These are phyloP conservation scores for Platycercus adscitus DNA, from an alignment of 2,113 vertebrate species.

Conservation along the genomic window DNA sequence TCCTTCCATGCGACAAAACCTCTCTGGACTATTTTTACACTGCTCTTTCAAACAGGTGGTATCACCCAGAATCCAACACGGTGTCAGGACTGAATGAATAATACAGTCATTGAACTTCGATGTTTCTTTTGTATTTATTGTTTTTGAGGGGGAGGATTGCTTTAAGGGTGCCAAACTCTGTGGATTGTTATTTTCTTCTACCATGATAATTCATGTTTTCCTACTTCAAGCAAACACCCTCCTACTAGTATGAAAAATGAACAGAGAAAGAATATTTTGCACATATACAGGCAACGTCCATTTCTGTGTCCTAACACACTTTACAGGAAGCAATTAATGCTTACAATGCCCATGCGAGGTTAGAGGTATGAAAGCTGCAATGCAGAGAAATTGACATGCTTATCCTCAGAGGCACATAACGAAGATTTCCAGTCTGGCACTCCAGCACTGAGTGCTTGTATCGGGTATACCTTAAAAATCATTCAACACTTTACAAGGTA, in stretches of 20 bases:
- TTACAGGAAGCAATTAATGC: background rate
- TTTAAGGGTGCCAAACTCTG: background rate
- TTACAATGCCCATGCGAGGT: background rate
- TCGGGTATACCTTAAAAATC: background rate
- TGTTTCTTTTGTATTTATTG: background rate
- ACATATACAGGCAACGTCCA: background rate
- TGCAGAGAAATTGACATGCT: background rate
- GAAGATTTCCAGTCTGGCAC: background rate
- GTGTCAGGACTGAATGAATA: fast-evolving
- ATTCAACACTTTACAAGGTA: background rate
- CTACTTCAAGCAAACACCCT: background rate
- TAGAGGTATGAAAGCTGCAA: constrained; percentile 19
- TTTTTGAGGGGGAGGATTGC: background rate
- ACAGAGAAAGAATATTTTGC: background rate
- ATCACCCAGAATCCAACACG: fast-evolving
- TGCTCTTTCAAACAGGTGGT: background rate
- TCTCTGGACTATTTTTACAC: background rate
- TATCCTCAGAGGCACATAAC: background rate
- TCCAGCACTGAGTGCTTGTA: background rate
- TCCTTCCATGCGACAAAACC: background rate
- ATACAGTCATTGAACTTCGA: fast-evolving
- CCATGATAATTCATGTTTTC: fast-evolving
- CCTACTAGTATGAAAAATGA: background rate
- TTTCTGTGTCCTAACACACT: background rate
- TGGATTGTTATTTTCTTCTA: background rate